Conservation (phyloP, 2,888 invertebrate species). For the Halictus ligatus region DNA sequence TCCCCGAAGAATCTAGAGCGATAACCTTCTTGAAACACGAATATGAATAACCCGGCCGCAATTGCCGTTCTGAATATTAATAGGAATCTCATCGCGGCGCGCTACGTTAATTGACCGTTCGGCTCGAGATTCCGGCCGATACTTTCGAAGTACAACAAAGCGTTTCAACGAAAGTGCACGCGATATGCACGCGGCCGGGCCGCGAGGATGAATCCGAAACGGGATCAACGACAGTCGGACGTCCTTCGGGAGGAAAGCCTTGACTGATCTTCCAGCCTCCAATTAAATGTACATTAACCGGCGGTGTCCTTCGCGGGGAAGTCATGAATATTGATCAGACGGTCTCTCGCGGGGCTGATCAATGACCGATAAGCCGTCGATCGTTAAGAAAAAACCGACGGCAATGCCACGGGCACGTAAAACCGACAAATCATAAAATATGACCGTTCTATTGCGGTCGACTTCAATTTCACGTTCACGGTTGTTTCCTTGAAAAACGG, state of each 20-base stretch:
- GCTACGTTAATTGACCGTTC: not conserved
- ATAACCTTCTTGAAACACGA: conserved; percentile 5
- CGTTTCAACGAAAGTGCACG: conserved; percentile 27
- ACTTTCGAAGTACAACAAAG: conserved; percentile 11
- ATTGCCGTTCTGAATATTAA: not conserved
- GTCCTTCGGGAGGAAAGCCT: conserved; percentile 39
- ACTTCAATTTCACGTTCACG: conserved; percentile 55
- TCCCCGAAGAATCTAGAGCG: not conserved
- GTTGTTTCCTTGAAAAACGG: conserved; percentile 50
- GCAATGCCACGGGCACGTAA: conserved; percentile 41
- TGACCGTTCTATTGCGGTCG: conserved; percentile 29
- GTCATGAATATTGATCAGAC: conserved; percentile 74
- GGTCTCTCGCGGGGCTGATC: conserved; percentile 58
- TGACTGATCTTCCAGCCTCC: conserved; percentile 45
- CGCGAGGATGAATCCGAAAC: conserved; percentile 43
- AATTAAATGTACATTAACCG: conserved; percentile 71
- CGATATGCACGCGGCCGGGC: conserved; percentile 45
- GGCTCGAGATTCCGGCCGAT: not conserved
- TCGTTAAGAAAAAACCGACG: conserved; percentile 56
- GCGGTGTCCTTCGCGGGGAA: conserved; percentile 68
- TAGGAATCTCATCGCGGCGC: not conserved
- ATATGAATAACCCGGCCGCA: conserved; percentile 7
- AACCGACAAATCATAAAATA: conserved; percentile 56
- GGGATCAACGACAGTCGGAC: conserved; percentile 36
- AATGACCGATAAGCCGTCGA: conserved; percentile 56